Evolutionary conservation across 1,140 invertebrate genomes (phyloP), one percentile per base, ranked within the genome.

Genomic region (Chelonus insularis): DNA sequence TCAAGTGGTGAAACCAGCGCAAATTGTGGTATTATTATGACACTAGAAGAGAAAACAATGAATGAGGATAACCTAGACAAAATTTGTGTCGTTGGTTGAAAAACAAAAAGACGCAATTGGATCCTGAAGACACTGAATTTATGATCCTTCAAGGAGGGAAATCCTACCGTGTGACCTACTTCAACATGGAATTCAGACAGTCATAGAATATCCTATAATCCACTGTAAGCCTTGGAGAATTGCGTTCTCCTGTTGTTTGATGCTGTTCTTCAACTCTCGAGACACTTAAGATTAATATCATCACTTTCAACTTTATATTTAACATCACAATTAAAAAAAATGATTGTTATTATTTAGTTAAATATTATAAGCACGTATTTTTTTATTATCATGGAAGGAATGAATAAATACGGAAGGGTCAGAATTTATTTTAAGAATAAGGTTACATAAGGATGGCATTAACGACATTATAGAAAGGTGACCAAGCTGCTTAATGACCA

Each of bases 101-200:
- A 29, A 18, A 47, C 16, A 29, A 23, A 34, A 45, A 39, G 41
- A 57, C 8, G 41, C 41, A 20, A 57, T 29, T 20, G 41, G 54
- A 43, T 29, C 11, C 21, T 37, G 29, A 18, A 45, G 45, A 47
- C 41, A 32, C n/a, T 29, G 39, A 29, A 57, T 57, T 57, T 41
- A 57, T 47, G 56, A 57, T 29, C 56, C 45, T 57, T 45, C 21
- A 9, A 25, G n/a, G 16, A 45, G 18, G 37, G 29, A 45, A 47
- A 57, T 47, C 41, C 12, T 57, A 34, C 41, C 39, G 21, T 20
- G n/a, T 57, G 43, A 57, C 41, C 41, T 12, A 57, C 18, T 32
- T 47, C 4, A 8, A 8, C 18, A 16, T 43, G 41, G n/a, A 16
- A 43, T 43, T 43, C 14, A 16, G 41, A 43, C 18, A 18, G 12